Evolutionary conservation across 2,797 vertebrate species (phyloP), one percentile per base, ranked within the genome.

Genomic region (Notoglanidium macrostoma): DNA sequence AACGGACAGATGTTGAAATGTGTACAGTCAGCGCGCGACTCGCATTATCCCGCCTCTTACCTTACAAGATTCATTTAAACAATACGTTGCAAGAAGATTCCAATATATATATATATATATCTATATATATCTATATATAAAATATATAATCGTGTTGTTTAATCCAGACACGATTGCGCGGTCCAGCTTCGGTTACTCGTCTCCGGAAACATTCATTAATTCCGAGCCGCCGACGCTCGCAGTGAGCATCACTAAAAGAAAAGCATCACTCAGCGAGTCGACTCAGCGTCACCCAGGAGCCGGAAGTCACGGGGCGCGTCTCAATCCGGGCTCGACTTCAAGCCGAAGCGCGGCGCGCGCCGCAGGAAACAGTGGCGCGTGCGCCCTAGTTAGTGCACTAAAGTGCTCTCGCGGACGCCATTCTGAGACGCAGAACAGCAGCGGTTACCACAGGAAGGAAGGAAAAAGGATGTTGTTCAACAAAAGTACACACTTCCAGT

Each of bases 51-150:
- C 35, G 44, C 21, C 5, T 67, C 87, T 89, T 72, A 91, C 90
- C 90, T 87, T 89, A 88, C 51, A 82, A 90, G 90, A 90, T 89
- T 90, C 90, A 91, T 91, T 88, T 88, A 89, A 89, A 87, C 80
- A 72, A 72, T 67, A 72, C 54, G 78, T 23, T 80, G 46, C 65
- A 54, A 9, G 26, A 17, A n/a, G 70, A 57, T n/a, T 3, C 35
- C 35, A 46, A 44, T 40, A 40, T 44, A 78, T n/a, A 51, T 15
- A 74, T 15, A 21, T 19, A 32, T 29, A 14, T 11, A n/a, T 61
- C 11, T 17, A 6, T 1, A 17, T 6, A 7, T 32, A 7, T 15
- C 17, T 32, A 40, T 40, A 40, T 40, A 40, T 40, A 40, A 9
- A 2, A 40, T 35, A 15, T 14, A 14, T 15, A 23, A 5, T 23